A percentile compares a stretch with the other conserved stretches of the same genome.
These are phyloP conservation scores for Mylabris phalerata DNA, from an alignment of 1,140 invertebrate genomes.

Conservation along the genomic window DNA sequence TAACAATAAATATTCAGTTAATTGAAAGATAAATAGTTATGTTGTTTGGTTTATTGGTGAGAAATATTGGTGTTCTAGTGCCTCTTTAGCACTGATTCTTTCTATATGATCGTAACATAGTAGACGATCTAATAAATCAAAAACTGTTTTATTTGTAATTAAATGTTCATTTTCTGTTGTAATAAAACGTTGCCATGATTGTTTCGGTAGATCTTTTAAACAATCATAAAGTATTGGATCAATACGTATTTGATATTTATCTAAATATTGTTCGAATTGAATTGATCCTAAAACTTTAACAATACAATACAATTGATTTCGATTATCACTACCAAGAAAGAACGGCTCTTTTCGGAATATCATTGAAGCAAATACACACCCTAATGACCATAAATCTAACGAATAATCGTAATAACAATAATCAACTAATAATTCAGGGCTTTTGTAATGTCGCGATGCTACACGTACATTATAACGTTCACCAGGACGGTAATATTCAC, in stretches of 20 bases:
- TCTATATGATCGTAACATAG: constrained; percentile 98
- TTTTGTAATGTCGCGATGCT: constrained; percentile 97
- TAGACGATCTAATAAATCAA: constrained; percentile 96
- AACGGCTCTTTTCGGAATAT: constrained; percentile 99
- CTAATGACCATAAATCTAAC: constrained; percentile 98
- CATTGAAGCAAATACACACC: constrained; percentile 99
- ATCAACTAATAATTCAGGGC: constrained; percentile 96
- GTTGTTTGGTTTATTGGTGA: not conserved
- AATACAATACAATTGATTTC: constrained; percentile 97
- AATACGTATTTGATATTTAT: constrained; percentile 98
- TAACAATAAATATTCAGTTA: too few relatives aligned
- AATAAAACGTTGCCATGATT: constrained; percentile 98
- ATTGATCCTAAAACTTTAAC: constrained; percentile 98
- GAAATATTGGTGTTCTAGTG: constrained; percentile 99
- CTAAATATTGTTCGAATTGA: constrained; percentile 95
- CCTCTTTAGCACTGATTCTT: constrained; percentile 93
- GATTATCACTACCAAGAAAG: constrained; percentile 99
- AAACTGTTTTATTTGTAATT: constrained; percentile 84
- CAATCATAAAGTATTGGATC: constrained; percentile 96
- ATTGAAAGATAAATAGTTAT: too few relatives aligned
- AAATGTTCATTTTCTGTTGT: constrained; percentile 98
- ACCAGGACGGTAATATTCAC: constrained; percentile 77
- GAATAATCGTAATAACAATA: constrained; percentile 99
- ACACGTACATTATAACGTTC: constrained; percentile 99
- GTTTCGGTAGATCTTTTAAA: constrained; percentile 94